A percentile compares a stretch with the other conserved stretches of the same genome.
phyloP scores from a whole-genome alignment of 1,140 invertebrate genomes.

The Notospermus geniculatus region DNA sequence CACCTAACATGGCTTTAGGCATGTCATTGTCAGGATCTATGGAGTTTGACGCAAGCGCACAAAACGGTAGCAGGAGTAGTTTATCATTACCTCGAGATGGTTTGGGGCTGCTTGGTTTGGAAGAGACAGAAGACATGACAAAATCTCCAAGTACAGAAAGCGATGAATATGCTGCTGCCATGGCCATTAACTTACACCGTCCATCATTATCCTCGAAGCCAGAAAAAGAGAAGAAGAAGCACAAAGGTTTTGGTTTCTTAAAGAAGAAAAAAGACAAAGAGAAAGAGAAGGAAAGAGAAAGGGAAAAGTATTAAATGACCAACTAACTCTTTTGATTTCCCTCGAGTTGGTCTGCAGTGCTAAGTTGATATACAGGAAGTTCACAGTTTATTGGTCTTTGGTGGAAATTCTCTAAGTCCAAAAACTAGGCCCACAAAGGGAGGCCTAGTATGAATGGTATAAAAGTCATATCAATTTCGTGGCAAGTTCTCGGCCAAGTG shows the following conservation, averaged over 20 bases:
- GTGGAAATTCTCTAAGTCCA: too few relatives aligned
- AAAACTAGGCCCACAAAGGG: too few relatives aligned
- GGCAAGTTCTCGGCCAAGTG: too few relatives aligned
- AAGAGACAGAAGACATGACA: neutral
- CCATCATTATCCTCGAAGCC: neutral
- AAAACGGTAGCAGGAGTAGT: neutral
- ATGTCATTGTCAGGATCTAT: too few relatives aligned
- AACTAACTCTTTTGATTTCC: neutral
- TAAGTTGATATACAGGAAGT: too few relatives aligned
- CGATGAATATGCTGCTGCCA: constrained; percentile 2
- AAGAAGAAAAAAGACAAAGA: constrained; percentile 15
- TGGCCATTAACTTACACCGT: neutral
- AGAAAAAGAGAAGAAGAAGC: constrained; percentile 16
- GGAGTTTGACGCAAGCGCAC: neutral
- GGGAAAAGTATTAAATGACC: neutral
- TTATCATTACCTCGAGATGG: neutral
- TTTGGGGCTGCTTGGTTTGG: neutral
- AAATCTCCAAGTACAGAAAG: too few relatives aligned
- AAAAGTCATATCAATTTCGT: too few relatives aligned
- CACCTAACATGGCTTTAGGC: too few relatives aligned
- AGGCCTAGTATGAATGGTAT: too few relatives aligned
- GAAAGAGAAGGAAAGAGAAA: constrained; percentile 8
- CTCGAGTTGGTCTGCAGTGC: too few relatives aligned
- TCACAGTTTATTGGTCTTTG: too few relatives aligned
- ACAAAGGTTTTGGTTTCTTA: constrained; percentile 9